Evolutionary conservation across 2,888 invertebrate species (phyloP), one percentile per base, ranked within the genome.

Genomic region (Ryuthela nishihirai): DNA sequence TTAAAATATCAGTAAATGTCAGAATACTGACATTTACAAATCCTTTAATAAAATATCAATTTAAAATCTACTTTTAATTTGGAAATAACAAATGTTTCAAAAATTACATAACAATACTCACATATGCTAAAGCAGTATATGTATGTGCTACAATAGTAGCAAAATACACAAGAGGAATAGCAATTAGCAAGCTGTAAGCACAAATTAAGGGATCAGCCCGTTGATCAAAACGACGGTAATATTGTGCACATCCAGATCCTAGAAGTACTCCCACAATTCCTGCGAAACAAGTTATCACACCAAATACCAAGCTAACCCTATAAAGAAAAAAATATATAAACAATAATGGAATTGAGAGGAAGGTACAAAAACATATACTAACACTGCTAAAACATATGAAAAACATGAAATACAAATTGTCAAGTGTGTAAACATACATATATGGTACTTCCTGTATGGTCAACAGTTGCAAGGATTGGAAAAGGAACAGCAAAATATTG

Each of bases 231-330:
- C 73, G 72, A 55, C 89, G 82, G 65, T 88, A 78, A 54, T 80
- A 81, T 75, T 86, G 87, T 12, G 93, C 89, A 66, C 86, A 65
- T 67, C 81, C 75, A 32, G 93, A 85, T 64, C 99, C 99, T 48
- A 87, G 72, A 23, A 91, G 88, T 49, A 99, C 98, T 65, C 99
- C 99, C 66, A 89, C 75, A 65, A 97, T 75, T 49, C 99, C 99
- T 64, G 95, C 88, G 59, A 84, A 71, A 87, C 97, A 95, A 36
- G 97, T 88, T 71, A 97, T 85, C 68, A 89, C 79, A 62, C 99
- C 99, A 80, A 99, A 99, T 75, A 85, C 87, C 75, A 87, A 85
- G 67, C 90, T 80, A 67, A 92, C 88, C 75, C 90, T 90, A 78
- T 66, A 79, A 78, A 59, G 55, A 55, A 63, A 66, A 66, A 41